Evolutionary conservation across 2,797 vertebrate genomes (phyloP).

Genomic region (Myiothlypis coronata): DNA sequence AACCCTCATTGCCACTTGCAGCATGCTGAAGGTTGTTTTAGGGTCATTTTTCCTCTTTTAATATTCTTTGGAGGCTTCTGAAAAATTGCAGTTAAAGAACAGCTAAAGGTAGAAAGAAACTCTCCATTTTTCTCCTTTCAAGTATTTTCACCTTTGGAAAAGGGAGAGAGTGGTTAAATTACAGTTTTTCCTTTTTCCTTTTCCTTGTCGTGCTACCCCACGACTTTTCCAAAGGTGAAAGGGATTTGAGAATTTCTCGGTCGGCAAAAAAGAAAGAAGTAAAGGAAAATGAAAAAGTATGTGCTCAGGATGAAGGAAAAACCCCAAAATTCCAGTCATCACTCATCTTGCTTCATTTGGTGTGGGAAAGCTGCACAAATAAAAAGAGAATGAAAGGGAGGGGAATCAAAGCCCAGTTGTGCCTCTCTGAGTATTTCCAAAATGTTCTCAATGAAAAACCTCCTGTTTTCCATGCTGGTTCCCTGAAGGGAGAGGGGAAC

Average conservation of each 20-base stretch:
- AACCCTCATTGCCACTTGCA: background rate
- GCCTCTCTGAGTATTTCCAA: background rate
- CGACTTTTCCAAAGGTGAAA: constrained; percentile 38
- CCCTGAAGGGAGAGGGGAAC: background rate
- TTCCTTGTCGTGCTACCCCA: background rate
- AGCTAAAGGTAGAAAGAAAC: constrained; percentile 5
- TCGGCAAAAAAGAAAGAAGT: background rate
- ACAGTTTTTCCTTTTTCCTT: constrained; percentile 37
- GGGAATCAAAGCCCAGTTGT: constrained; percentile 11
- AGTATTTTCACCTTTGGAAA: constrained; percentile 30
- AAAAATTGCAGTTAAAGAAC: background rate
- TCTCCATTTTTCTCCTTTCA: background rate
- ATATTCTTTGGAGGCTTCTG: background rate
- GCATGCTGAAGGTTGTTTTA: background rate
- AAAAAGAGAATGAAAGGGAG: background rate
- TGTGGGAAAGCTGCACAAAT: background rate
- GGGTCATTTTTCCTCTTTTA: background rate
- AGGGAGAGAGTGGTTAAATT: background rate
- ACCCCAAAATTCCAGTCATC: constrained; percentile 4
- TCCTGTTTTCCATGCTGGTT: background rate
- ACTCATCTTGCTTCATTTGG: constrained; percentile 29
- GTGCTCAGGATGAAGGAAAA: constrained; percentile 19
- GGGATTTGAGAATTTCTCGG: background rate
- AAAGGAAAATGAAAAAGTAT: constrained; percentile 28
- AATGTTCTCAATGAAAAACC: background rate